Base-by-base conservation (phyloP, 2,888 invertebrate species). In the Isotomurus palustris region DNA sequence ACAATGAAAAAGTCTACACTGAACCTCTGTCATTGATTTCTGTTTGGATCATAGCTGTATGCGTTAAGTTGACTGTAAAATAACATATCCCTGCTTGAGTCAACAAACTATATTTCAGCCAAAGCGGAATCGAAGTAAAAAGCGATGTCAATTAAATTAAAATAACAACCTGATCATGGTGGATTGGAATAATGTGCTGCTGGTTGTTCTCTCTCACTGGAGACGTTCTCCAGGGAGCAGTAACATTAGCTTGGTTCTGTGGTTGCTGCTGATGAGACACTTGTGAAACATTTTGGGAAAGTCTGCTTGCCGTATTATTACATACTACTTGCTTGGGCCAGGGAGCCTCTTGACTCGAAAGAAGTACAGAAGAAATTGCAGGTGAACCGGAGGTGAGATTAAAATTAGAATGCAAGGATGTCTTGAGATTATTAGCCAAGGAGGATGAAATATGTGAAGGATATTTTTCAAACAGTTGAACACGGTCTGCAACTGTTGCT, bases 391-490 rank as follows among this genome's bases (percentile, higher is more conserved):
- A 54, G 3, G 36, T 14, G 19, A 27, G 38, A 2, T 12, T 35
- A 44, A 12, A 44, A 19, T 40, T n/a, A 10, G 40, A 40, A 6
- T n/a, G 8, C n/a, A 43, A 41, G 14, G 36, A 21, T 6, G 49
- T 19, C n/a, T n/a, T 6, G 21, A 27, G 27, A 40, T 40, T 10
- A 44, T 29, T 29, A 19, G 45, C 27, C 21, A 44, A 32, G 10
- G 56, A 29, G 19, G 41, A 45, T 32, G 59, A 52, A 35, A 63
- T 55, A 51, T 64, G 66, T 21, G 62, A 53, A 14, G 70, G 70
- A 54, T 69, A 70, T 25, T 70, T 70, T 61, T 70, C 70, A 62
- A 70, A 70, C 50, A 68, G 59, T 57, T 68, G 68, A 43, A 70
- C 70, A 24, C 70, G 53, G 52, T 70, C 70, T 3, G 70, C 70